These are phyloP conservation scores for Luehdorfia chinensis DNA, from an alignment of 1,140 invertebrate genomes.

Conservation along the genomic window DNA sequence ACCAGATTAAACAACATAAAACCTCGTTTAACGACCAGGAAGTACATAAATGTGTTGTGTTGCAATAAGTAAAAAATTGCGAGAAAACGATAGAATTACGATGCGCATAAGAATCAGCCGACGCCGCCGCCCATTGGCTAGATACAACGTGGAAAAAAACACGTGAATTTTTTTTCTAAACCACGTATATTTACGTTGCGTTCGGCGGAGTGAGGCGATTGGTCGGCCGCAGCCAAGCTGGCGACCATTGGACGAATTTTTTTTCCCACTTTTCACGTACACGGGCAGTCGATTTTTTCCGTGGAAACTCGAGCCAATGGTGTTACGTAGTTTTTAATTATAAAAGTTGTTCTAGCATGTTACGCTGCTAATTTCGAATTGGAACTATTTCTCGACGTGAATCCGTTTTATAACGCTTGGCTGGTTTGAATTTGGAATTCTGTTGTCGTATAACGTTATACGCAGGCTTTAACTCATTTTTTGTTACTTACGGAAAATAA, in stretches of 20 bases:
- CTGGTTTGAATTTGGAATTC: conserved; percentile 56
- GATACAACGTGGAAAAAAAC: conserved; percentile 63
- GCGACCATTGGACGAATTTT: conserved; percentile 62
- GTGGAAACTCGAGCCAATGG: conserved; percentile 66
- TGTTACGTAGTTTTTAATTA: conserved; percentile 67
- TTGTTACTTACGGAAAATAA: conserved; percentile 1
- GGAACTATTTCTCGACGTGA: conserved; percentile 36
- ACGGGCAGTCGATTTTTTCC: conserved; percentile 57
- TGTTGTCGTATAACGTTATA: conserved; percentile 41
- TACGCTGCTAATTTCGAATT: conserved; percentile 30
- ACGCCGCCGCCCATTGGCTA: conserved; percentile 51
- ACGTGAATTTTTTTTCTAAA: conserved; percentile 72
- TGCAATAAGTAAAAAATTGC: conserved; percentile 27
- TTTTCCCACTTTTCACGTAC: conserved; percentile 72
- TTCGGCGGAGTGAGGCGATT: conserved; percentile 38
- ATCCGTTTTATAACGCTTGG: conserved; percentile 49
- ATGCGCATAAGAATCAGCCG: conserved; percentile 44
- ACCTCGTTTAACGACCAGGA: conserved; percentile 15
- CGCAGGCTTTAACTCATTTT: conserved; percentile 6
- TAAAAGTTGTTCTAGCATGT: conserved; percentile 56
- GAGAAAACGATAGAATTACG: conserved; percentile 47
- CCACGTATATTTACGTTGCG: conserved; percentile 68
- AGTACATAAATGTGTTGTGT: conserved; percentile 6
- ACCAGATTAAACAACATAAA: conserved; percentile 21
- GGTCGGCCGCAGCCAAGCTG: conserved; percentile 34